Base-by-base conservation (phyloP, 2,113 vertebrate species). In the Dendropsophus ebraccatus region DNA sequence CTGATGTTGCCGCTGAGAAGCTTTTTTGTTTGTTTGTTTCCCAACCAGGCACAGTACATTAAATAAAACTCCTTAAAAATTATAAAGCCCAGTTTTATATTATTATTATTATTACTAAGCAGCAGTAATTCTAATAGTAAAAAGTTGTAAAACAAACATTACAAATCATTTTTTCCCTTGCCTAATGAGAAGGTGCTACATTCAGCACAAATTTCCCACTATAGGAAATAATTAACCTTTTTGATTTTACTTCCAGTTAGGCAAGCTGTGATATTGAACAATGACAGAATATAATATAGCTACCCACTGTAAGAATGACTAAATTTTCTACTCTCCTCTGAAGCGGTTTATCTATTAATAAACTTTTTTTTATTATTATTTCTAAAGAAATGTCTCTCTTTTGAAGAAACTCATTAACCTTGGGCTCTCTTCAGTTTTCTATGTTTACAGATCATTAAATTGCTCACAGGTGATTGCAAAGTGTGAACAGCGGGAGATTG, bases 381-480 rank as follows among this genome's bases (percentile, higher is more conserved):
- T 77, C 16, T 77, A 32, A 77, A 52, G 45, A 52, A 54, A 77
- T 77, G 28, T 77, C 28, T 52, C 45, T 52, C 45, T 49, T 75
- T n/a, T 58, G 32, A 21, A 79, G 52, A 79, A 79, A 79, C 54
- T 58, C 76, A 58, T 54, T 54, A 69, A 72, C 50, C 65, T 82
- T 52, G 7, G 35, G 81, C 47, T 65, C 62, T 72, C 28, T 70
- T 73, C 49, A 41, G 47, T 72, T 83, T 54, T 52, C n/a, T 50
- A 30, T 70, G 62, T 82, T 70, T 58, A 56, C 50, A 50, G 52
- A 83, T 83, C 50, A 83, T 74, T 83, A 83, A 58, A 54, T 45
- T 83, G 50, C 37, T 83, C 50, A 83, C 69, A 74, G 50, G 82
- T 83, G 50, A 83, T 83, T 83, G 69, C 82, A 69, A 52, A 83